Evolutionary conservation across 2,797 vertebrate species (phyloP).

Genomic region (Parambassis ranga): DNA sequence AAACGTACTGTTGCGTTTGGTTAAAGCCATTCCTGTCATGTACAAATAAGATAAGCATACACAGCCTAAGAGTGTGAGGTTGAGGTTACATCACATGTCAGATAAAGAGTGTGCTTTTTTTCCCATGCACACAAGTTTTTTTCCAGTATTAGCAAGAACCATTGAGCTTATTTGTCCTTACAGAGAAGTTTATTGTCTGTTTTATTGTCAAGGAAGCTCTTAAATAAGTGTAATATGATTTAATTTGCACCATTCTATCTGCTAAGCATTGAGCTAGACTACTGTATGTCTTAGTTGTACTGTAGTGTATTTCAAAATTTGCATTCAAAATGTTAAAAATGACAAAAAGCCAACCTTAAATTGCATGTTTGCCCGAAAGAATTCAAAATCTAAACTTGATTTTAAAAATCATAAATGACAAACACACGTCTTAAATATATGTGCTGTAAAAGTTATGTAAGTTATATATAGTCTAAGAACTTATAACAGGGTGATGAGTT

Average conservation of each 20-base stretch:
- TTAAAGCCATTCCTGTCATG: constrained; percentile 69
- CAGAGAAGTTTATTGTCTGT: constrained; percentile 18
- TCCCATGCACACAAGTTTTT: constrained; percentile 6
- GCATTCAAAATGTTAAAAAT: no score
- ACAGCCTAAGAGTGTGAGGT: constrained; percentile 44
- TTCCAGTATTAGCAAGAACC: constrained; percentile 14
- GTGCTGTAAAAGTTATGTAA: no score
- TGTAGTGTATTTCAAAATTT: no score
- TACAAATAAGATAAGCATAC: constrained; percentile 73
- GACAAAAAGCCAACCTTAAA: no score
- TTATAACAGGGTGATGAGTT: background rate
- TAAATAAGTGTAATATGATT: constrained; percentile 5
- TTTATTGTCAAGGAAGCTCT: constrained; percentile 21
- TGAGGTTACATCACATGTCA: constrained; percentile 45
- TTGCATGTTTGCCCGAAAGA: background rate
- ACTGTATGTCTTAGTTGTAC: no score
- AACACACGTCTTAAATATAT: no score
- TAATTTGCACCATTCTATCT: background rate
- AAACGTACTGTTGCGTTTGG: constrained; percentile 62
- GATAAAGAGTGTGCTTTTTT: constrained; percentile 34
- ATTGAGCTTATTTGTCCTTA: constrained; percentile 17
- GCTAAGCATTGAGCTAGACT: no score
- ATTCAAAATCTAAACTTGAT: background rate
- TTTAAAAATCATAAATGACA: background rate
- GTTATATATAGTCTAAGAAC: no score